Evolutionary conservation across 2,797 vertebrate species (phyloP), one percentile per base, ranked within the genome.

Genomic region (Bryconaethiops microstoma): DNA sequence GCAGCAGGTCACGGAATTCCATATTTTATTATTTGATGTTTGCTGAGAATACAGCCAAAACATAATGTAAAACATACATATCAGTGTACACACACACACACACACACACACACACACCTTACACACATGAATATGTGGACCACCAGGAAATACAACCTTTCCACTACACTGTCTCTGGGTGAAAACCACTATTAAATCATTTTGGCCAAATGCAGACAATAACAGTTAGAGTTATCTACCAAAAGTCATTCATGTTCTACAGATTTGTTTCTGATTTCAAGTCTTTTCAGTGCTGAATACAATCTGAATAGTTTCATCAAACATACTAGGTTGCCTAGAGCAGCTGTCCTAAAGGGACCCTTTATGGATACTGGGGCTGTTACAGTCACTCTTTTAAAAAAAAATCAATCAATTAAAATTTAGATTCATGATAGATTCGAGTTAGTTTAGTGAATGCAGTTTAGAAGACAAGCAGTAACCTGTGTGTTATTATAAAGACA

Each of bases 1-100:
- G 50, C 70, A 73, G 78, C 78, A 62, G 60, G 78, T 79, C 48
- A 55, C 14, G n/a, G 60, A 64, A 65, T 79, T 74, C 78, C 60
- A 79, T 79, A 79, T 74, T 79, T 79, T 79, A 79, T 39, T 17
- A 63, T 23, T 19, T 54, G 69, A 79, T 40, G 50, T 17, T 25
- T 62, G 7, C 19, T 74, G 42, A 50, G 50, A 7, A 23, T 13
- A n/a, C 45, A 12, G 77, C 77, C 77, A 79, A 72, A 79, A 62
- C 39, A 60, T 77, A 82, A 55, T 67, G 68, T 76, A 48, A 52
- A 64, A 54, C 74, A 82, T 54, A 72, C 48, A 82, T 13, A 76
- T 40, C 62, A 39, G 35, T 9, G 63, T 10, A 40, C 9, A 13
- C 35, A 69, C 48, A 54, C 25, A 17, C 17, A 72, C 23, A 59